Base-by-base conservation (phyloP, 1,140 invertebrate species). In the Neodiprion lecontei region DNA sequence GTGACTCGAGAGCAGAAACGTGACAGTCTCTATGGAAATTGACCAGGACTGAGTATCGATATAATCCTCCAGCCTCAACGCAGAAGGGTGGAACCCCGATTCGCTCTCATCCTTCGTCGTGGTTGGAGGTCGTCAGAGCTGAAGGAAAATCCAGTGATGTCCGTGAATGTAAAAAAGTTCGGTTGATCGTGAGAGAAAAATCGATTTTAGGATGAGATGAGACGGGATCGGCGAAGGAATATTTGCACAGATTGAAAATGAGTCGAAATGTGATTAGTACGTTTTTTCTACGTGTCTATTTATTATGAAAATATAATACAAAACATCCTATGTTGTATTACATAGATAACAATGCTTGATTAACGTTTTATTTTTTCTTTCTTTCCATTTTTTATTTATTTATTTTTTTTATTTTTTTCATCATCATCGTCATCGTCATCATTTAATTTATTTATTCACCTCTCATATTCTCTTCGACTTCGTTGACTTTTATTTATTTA, bases 271-370 rank as follows among this genome's bases (percentile, higher is more conserved):
- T 86, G 77, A 79, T 84, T 84, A 81, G 83, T 87, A 86, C 80
- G 82, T 75, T 86, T 79, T 87, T 88, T 90, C 90, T 91, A 90
- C 89, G 88, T 90, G 88, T 88, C 90, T 91, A 91, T 91, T 91
- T 91, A 91, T 91, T 91, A 91, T 91, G 90, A 91, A 91, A 91
- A 91, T 91, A 91, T 91, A 91, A 91, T 91, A 91, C 90, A 91
- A 91, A 91, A 91, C 90, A 90, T 90, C 89, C 90, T 91, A 91
- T 91, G 88, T 90, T 89, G 86, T 91, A 88, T 90, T 90, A 90
- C 89, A 90, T 88, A 88, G 85, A 90, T 90, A 90, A 89, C 87
- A 88, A 88, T 88, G 85, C 84, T 88, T 83, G 87, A 87, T 87
- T 86, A 88, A 88, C 86, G 82, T 86, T 86, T 80, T 83, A 77